These are phyloP conservation scores for Origma solitaria DNA, from an alignment of 2,113 vertebrate species.

Conservation along the genomic window DNA sequence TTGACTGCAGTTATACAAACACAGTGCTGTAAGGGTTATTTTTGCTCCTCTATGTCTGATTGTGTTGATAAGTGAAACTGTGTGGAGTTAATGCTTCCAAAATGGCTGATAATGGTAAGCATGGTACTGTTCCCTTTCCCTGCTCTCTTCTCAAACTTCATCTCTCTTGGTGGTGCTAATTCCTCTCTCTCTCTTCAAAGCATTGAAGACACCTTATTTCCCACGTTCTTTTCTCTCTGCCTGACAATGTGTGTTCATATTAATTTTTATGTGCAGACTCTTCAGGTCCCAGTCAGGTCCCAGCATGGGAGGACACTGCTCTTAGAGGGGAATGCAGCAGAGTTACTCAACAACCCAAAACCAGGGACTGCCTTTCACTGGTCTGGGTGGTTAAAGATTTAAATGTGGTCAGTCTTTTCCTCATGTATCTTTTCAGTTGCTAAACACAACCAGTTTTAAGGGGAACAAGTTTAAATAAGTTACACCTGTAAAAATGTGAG, in stretches of 20 bases:
- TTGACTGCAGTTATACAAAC: background rate
- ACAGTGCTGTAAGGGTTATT: background rate
- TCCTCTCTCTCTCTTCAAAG: background rate
- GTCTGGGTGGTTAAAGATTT: background rate
- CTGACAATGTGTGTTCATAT: background rate
- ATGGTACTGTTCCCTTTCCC: background rate
- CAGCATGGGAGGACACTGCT: background rate
- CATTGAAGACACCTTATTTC: background rate
- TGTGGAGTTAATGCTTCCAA: background rate
- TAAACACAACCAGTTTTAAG: background rate
- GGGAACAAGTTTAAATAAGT: background rate
- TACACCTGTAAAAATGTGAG: background rate
- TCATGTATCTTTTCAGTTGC: background rate
- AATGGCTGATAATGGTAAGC: background rate
- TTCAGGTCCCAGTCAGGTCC: background rate
- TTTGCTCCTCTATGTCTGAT: background rate
- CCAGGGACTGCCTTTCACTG: background rate
- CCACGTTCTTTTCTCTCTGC: background rate
- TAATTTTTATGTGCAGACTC: background rate
- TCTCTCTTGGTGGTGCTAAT: background rate
- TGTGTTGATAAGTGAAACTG: background rate
- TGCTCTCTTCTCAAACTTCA: background rate
- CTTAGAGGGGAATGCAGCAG: background rate
- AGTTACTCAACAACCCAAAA: background rate
- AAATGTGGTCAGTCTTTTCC: rapidly evolving